phyloP scores from a whole-genome alignment of 2,888 invertebrate genomes.

The Ptilodon capucinus region DNA sequence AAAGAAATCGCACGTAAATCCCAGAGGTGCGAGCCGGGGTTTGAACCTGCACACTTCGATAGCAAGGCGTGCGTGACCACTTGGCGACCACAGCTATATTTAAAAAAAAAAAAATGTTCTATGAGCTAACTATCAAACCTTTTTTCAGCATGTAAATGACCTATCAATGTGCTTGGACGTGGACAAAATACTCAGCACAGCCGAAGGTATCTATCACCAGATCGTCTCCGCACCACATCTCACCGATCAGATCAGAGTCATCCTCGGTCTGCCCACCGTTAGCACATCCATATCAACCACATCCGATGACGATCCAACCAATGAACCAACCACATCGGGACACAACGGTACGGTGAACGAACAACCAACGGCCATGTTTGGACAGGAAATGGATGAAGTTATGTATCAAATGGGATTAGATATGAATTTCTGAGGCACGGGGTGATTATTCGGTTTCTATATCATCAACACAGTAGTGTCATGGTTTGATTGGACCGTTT shows the following conservation, averaged over 20 bases:
- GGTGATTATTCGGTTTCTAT: slow-evolving; percentile 26
- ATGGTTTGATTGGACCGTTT: neutral
- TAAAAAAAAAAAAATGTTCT: too few species aligned
- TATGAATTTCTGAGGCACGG: slow-evolving; percentile 75
- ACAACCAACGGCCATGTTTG: slow-evolving; percentile 34
- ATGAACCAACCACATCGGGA: slow-evolving; percentile 15
- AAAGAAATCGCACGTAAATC: too few species aligned
- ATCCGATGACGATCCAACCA: slow-evolving; percentile 36
- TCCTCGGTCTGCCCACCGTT: slow-evolving; percentile 85
- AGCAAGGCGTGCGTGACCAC: too few species aligned
- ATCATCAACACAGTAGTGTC: neutral
- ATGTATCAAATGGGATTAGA: slow-evolving; percentile 82
- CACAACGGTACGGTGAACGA: slow-evolving; percentile 33
- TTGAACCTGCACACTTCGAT: too few species aligned
- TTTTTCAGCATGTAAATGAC: slow-evolving; percentile 96
- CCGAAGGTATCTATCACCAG: slow-evolving; percentile 96
- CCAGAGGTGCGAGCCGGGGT: too few species aligned
- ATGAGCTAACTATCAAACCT: too few species aligned
- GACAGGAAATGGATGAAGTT: slow-evolving; percentile 78
- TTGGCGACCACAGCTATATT: too few species aligned
- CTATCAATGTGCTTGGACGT: slow-evolving; percentile 93
- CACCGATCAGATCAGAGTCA: slow-evolving; percentile 86
- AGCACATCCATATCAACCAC: slow-evolving; percentile 52
- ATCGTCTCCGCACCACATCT: slow-evolving; percentile 87
- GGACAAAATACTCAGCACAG: slow-evolving; percentile 90